These are phyloP conservation scores for Thyatira batis DNA, from an alignment of 2,888 invertebrate genomes.

Conservation along the genomic window DNA sequence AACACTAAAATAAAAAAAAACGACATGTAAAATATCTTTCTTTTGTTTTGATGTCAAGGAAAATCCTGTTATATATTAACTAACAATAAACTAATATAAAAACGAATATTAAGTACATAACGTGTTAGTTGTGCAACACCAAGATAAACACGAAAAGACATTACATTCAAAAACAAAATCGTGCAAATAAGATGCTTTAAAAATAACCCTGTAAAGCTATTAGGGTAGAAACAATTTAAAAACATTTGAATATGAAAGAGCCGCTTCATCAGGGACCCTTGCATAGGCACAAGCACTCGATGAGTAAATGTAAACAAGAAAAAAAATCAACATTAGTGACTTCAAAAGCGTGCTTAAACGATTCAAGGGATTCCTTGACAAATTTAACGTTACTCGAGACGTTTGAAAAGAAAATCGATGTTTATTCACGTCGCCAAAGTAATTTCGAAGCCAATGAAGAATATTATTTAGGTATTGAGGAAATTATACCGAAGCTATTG, in stretches of 20 bases:
- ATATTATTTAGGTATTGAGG: conserved; percentile 14
- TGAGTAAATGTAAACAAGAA: conserved; percentile 26
- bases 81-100: no score
- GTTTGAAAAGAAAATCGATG: conserved; percentile 27
- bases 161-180: conserved; percentile 13
- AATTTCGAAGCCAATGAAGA: conserved; percentile 41
- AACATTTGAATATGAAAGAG: neutral
- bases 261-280: neutral
- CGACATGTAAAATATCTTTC: no score
- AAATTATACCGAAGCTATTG: conserved; percentile 26
- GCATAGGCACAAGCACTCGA: conserved; percentile 8
- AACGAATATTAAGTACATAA: no score
- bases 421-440: conserved; percentile 41
- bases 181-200: conserved; percentile 14
- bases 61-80: no score
- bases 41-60: no score
- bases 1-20: no score
- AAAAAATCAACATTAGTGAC: conserved; percentile 26
- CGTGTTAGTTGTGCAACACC: no score
- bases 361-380: conserved; percentile 48
- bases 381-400: conserved; percentile 36
- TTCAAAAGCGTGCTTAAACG: conserved; percentile 41
- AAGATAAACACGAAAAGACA: no score
- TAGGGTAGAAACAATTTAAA: neutral
- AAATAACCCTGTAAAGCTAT: neutral